Evolutionary conservation across 2,797 vertebrate species (phyloP).

Genomic region (Danio albolineatus): DNA sequence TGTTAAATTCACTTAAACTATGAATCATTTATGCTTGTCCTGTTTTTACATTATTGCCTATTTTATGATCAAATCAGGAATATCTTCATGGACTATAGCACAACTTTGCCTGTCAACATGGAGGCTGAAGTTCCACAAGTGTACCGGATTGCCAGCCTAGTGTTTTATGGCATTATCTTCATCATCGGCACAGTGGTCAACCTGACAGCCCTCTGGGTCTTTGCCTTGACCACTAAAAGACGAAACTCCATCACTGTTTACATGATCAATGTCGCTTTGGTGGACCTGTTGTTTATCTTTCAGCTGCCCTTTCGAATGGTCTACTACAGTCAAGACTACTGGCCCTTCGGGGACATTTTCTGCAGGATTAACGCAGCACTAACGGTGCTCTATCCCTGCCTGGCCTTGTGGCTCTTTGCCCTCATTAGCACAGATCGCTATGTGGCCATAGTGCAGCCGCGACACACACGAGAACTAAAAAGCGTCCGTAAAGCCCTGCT

Average conservation of each 20-base stretch:
- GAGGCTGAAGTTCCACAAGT: slow-evolving; percentile 75
- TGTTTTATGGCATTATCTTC: slow-evolving; percentile 90
- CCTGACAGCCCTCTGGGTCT: slow-evolving; percentile 92
- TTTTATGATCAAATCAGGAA: slow-evolving; percentile 7
- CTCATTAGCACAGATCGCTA: slow-evolving; percentile 95
- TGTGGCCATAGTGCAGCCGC: slow-evolving; percentile 94
- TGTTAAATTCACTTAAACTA: too few species aligned
- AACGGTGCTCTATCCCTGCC: slow-evolving; percentile 93
- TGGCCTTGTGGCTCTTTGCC: slow-evolving; percentile 93
- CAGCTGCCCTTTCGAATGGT: slow-evolving; percentile 90
- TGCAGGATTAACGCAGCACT: slow-evolving; percentile 86
- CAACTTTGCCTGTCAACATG: background rate
- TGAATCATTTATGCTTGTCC: too few species aligned
- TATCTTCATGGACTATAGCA: slow-evolving; percentile 67
- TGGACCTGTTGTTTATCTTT: slow-evolving; percentile 89
- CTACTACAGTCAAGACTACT: slow-evolving; percentile 84
- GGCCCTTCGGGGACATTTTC: slow-evolving; percentile 90
- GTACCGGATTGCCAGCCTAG: slow-evolving; percentile 82
- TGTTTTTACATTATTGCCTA: too few species aligned
- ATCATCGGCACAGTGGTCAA: slow-evolving; percentile 88
- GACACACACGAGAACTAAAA: slow-evolving; percentile 90
- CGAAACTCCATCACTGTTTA: slow-evolving; percentile 92
- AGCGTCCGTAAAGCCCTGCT: slow-evolving; percentile 88
- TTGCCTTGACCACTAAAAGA: slow-evolving; percentile 95
- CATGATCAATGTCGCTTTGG: slow-evolving; percentile 94